Percentiles rank a stretch among this genome's conserved stretches.
phyloP scores from a whole-genome alignment of 2,113 vertebrate genomes.

The Myiagra hebetior region DNA sequence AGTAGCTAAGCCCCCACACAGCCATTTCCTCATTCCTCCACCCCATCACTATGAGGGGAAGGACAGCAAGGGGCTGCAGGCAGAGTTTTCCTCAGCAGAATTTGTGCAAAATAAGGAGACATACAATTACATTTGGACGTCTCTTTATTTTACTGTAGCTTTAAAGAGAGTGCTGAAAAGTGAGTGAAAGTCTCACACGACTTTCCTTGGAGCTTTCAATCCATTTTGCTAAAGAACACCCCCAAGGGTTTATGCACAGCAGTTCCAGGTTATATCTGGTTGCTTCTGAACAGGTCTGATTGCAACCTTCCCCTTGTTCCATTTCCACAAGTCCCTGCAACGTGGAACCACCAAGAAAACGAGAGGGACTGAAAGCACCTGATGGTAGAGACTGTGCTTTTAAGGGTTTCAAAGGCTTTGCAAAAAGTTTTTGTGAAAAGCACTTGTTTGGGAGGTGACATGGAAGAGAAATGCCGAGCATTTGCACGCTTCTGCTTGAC shows the following conservation, averaged over 20 bases:
- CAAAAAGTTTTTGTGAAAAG: background rate
- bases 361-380: background rate
- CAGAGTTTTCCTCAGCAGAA: background rate
- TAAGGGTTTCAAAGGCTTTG: background rate
- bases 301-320: background rate
- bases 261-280: background rate
- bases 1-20: background rate
- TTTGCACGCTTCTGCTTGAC: background rate
- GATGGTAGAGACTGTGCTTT: background rate
- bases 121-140: background rate
- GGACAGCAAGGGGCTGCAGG: background rate
- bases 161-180: background rate
- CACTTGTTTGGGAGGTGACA: background rate
- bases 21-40: background rate
- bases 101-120: background rate
- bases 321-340: background rate
- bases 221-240: conserved; percentile 9
- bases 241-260: background rate
- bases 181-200: background rate
- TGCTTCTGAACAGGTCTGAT: conserved; percentile 15
- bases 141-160: background rate
- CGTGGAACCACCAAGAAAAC: background rate
- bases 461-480: background rate
- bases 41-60: fast-evolving
- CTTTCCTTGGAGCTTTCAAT: background rate